Percentiles rank a stretch among this genome's conserved stretches.
These are phyloP conservation scores for Archaeoteleia sp. DNA, from an alignment of 2,888 invertebrate genomes.

Conservation along the genomic window DNA sequence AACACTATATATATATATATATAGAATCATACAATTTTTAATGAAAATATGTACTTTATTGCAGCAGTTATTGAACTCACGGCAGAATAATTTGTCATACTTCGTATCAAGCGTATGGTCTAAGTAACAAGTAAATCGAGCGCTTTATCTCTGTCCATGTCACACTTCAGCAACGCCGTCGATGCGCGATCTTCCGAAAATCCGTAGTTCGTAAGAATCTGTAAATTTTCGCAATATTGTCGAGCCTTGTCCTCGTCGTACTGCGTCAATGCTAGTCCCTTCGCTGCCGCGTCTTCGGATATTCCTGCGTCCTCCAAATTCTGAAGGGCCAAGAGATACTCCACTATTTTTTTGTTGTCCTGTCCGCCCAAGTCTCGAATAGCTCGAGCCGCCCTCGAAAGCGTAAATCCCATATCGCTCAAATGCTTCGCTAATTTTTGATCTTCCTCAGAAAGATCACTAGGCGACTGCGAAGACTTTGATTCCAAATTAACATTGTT, in stretches of 20 bases:
- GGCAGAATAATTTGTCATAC: too few relatives aligned
- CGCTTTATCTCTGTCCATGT: conserved; percentile 90
- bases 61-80: background rate
- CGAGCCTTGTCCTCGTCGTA: conserved; percentile 74
- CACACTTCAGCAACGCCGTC: conserved; percentile 83
- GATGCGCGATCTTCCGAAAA: conserved; percentile 86
- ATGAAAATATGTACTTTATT: conserved; percentile 14
- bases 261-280: conserved; percentile 75
- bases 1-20: too few relatives aligned
- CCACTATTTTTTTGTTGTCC: conserved; percentile 92
- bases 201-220: conserved; percentile 87
- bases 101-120: conserved; percentile 52
- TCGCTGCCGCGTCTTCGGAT: conserved; percentile 74
- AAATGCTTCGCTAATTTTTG: conserved; percentile 84
- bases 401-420: conserved; percentile 91
- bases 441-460: conserved; percentile 66
- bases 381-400: conserved; percentile 87
- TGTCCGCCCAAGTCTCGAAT: conserved; percentile 83
- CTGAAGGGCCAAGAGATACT: conserved; percentile 84
- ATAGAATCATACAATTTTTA: too few relatives aligned
- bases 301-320: conserved; percentile 75
- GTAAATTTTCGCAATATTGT: conserved; percentile 76
- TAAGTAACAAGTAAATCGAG: conserved; percentile 88
- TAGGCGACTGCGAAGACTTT: conserved; percentile 55
- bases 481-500: conserved; percentile 36